Base-by-base conservation (phyloP, 2,888 invertebrate genomes). In the Neoscelio sp. region DNA sequence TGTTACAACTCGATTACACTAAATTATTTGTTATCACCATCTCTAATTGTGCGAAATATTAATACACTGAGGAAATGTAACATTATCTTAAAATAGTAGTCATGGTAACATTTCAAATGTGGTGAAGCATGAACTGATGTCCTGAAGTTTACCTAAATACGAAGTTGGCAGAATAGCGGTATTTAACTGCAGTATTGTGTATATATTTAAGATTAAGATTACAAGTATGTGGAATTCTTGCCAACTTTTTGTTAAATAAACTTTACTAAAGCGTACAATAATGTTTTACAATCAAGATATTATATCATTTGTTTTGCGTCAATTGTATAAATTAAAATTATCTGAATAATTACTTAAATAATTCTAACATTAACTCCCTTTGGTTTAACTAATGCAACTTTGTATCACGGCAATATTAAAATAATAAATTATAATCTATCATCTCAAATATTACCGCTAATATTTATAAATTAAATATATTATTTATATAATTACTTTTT, bases 81-180 rank as follows among this genome's bases (percentile, higher is more conserved):
- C 17, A 18, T 23, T 44, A 26, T 56, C 50, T 46, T 7, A 26
- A 65, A 74, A 46, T 75, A 67, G 23, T 35, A 26, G 20, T 38
- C 23, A 65, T 17, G 15, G 17, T 13, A 38, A 58, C 23, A 40
- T 65, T 35, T 67, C 52, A 44, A 50, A 75, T 28, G 42, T 28
- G 70, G 40, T 35, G 56, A 60, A 54, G 56, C 62, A 50, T 56
- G 62, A 76, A 76, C 13, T 12, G 76, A 46, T 76, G 58, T 70
- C 64, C 70, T 64, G 64, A 77, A 62, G 58, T 64, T 77, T 48
- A 70, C 50, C 40, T 70, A 64, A 77, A 70, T 77, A 77, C 76
- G 76, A 77, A 77, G 64, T 70, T 77, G 76, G 76, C 76, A 70
- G 58, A 77, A 56, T 50, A n/a, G 70, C 64, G 58, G 52, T 58